Conservation (phyloP, 2,113 vertebrate species). For the Pelmatolapia mariae region DNA sequence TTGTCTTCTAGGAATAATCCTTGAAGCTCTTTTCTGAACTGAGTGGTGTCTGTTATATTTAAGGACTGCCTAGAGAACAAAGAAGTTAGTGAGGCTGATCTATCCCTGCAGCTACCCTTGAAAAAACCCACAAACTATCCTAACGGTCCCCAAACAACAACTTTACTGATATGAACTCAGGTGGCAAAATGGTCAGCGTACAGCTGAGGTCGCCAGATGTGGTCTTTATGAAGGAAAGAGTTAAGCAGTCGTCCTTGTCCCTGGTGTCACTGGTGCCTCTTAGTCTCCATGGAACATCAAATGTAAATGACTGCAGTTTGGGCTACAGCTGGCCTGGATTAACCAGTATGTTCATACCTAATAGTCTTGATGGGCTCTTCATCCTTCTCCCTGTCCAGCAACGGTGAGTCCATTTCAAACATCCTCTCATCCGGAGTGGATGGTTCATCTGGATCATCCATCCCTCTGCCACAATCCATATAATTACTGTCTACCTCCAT, state of each 20-base stretch:
- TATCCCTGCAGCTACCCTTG: neutral
- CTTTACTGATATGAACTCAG: neutral
- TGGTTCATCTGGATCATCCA: slow-evolving; percentile 88
- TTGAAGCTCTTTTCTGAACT: accelerated
- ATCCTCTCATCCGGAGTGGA: slow-evolving; percentile 95
- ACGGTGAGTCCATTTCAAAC: slow-evolving; percentile 88
- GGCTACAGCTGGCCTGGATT: neutral
- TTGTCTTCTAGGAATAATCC: neutral
- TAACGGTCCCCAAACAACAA: neutral
- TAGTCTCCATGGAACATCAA: neutral
- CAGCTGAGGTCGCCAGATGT: neutral
- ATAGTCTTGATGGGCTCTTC: slow-evolving; percentile 91
- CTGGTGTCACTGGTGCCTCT: neutral
- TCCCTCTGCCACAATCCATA: slow-evolving; percentile 79
- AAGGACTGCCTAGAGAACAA: accelerated
- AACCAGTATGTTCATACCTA: slow-evolving; percentile 68
- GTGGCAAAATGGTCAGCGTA: neutral
- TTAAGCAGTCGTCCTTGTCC: neutral
- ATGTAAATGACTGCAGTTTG: neutral
- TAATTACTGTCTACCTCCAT: slow-evolving; percentile 95
- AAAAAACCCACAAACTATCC: neutral
- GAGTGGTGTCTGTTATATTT: accelerated
- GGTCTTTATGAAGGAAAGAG: neutral
- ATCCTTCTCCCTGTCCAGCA: slow-evolving; percentile 88
- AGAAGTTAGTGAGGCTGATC: neutral